Evolutionary conservation across 2,797 vertebrate genomes (phyloP).

Genomic region (Lagocephalus sceleratus): DNA sequence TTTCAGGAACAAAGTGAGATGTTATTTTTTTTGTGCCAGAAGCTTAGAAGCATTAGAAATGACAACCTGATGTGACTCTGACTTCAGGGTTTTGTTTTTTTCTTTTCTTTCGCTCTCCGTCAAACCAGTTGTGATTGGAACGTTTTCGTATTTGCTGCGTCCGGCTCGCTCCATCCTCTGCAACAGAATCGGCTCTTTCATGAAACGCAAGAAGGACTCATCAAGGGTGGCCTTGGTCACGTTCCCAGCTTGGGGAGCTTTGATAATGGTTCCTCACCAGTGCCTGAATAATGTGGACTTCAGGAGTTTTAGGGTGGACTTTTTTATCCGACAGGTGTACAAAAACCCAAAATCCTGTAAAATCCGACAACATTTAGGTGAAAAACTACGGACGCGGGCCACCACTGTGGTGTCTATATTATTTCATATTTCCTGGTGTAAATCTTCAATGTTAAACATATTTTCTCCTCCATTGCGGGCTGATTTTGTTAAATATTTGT

Average conservation of each 20-base stretch:
- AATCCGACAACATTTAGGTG: slow-evolving; percentile 47
- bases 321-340: slow-evolving; percentile 54
- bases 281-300: slow-evolving; percentile 72
- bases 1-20: slow-evolving; percentile 73
- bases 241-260: slow-evolving; percentile 67
- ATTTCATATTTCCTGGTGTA: slow-evolving; percentile 44
- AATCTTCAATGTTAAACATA: slow-evolving; percentile 44
- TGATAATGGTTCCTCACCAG: slow-evolving; percentile 72
- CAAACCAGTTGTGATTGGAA: slow-evolving; percentile 44
- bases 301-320: slow-evolving; percentile 55
- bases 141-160: slow-evolving; percentile 29
- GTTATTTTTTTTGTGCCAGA: slow-evolving; percentile 66
- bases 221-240: slow-evolving; percentile 76
- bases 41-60: slow-evolving; percentile 62
- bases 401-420: slow-evolving; percentile 29
- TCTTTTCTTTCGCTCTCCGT: slow-evolving; percentile 23
- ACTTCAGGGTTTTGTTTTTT: slow-evolving; percentile 62
- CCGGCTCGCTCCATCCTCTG: slow-evolving; percentile 36
- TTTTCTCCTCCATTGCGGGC: slow-evolving; percentile 31
- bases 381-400: slow-evolving; percentile 30
- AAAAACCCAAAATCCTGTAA: slow-evolving; percentile 55
- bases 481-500: slow-evolving; percentile 55
- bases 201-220: slow-evolving; percentile 52
- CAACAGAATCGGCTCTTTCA: slow-evolving; percentile 49
- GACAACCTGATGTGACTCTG: slow-evolving; percentile 56